Evolutionary conservation across 2,888 invertebrate species (phyloP), one percentile per base, ranked within the genome.

Genomic region (Drosophila paranaensis): DNA sequence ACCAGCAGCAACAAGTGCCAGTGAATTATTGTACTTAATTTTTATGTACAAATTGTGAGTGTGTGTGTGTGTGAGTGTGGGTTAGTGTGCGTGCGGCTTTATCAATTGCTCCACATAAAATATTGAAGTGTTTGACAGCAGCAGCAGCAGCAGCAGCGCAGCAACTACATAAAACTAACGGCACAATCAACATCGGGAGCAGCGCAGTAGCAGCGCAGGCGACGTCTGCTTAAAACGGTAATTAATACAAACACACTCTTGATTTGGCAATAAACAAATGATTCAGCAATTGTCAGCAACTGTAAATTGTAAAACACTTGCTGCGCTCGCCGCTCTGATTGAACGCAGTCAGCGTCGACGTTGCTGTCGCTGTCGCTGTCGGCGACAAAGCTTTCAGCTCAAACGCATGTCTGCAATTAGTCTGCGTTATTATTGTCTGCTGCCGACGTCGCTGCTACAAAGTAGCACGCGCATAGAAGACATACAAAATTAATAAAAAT

Each of bases 21-120:
- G 88, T 86, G 82, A 88, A 86, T 84, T 88, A 85, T 89, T 86
- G 86, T 86, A 89, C 86, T 86, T 86, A 86, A 89, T 88, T 89
- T 87, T 66, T 75, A 84, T 77, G 85, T 89, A 84, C 82, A 83
- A 81, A 77, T 73, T 70, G 71, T 71, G 71, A 63, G 60, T 66
- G 46, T 53, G 51, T 56, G 64, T 55, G 65, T 61, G 54, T 63
- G 60, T 53, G 37, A 13, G 27, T 14, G 45, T 55, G 37, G 30
- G 39, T 54, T 42, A 62, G 48, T 64, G 69, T 67, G 62, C 48
- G 62, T 57, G 77, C 74, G 77, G 80, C 75, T 89, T 87, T 89
- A 85, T 89, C 89, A 86, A 89, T 86, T 89, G 85, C 81, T 84
- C 84, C 79, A 84, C 71, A 89, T 89, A 89, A 78, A 74, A 63